Base-by-base conservation (phyloP, 2,888 invertebrate species). In the Zaprionus obscuricornis region DNA sequence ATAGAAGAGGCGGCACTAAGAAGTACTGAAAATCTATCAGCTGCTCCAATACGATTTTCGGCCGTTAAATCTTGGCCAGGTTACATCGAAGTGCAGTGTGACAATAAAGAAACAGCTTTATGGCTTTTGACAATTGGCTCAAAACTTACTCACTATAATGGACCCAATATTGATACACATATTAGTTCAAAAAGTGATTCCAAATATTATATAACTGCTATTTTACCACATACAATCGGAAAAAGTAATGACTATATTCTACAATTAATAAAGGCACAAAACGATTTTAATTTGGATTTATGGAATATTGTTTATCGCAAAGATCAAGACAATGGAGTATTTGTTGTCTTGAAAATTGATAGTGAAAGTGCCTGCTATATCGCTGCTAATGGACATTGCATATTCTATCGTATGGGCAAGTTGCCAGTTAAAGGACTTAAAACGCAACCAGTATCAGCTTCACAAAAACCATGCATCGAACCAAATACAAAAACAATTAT, bases 391-490 rank as follows among this genome's bases (percentile, higher is more conserved):
- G 66, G 10, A 5, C 20, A 66, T 1, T 17, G 5, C 2, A 18
- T 68, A 6, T 45, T 42, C n/a, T 68, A 60, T 20, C 72, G 71
- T 2, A 27, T 47, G 2, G 36, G 72, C 42, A 42, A 10, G 0
- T 26, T 71, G 3, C 6, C 17, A 1, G 72, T 68, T 2, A 10
- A 7, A 1, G 66, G 69, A 0, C 18, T 66, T 1, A 31, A 5
- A 0, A 42, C n/a, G n/a, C n/a, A 36, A n/a, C 16, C 8, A 6
- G n/a, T n/a, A n/a, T n/a, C n/a, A n/a, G n/a, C n/a, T n/a, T n/a
- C n/a, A n/a, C n/a, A n/a, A n/a, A n/a, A n/a, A n/a, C n/a, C n/a
- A n/a, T n/a, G n/a, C n/a, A n/a, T n/a, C n/a, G n/a, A n/a, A n/a
- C n/a, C n/a, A n/a, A n/a, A n/a, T n/a, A n/a, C n/a, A n/a, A n/a